These are phyloP conservation scores for Xanthia icteritia DNA, from an alignment of 2,888 invertebrate species.

Conservation along the genomic window DNA sequence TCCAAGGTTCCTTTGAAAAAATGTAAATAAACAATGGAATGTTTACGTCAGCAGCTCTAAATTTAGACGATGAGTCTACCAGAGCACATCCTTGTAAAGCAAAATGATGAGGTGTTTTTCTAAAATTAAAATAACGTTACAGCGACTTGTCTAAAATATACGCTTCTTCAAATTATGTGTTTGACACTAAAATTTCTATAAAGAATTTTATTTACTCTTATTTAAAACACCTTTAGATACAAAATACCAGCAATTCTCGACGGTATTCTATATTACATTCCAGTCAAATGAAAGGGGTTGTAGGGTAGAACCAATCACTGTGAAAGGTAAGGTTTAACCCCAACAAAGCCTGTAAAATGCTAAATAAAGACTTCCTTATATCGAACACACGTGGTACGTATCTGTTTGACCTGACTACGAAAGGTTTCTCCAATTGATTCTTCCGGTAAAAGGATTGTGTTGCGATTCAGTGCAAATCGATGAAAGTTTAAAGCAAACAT, in stretches of 20 bases:
- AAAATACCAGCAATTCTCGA: constrained; percentile 37
- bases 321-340: constrained; percentile 80
- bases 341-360: constrained; percentile 73
- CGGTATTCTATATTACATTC: constrained; percentile 40
- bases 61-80: background rate
- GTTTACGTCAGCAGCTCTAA: constrained; percentile 10
- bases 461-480: constrained; percentile 31
- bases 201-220: background rate
- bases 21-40: background rate
- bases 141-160: background rate
- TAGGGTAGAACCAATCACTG: constrained; percentile 78
- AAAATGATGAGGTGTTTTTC: background rate
- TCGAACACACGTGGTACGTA: constrained; percentile 68
- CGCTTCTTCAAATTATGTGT: background rate
- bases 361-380: constrained; percentile 75
- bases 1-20: background rate
- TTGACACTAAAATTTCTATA: background rate
- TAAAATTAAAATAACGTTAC: no score
- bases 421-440: constrained; percentile 58
- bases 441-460: constrained; percentile 64
- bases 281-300: constrained; percentile 68
- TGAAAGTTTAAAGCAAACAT: constrained; percentile 5
- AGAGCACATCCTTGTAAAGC: background rate
- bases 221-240: background rate
- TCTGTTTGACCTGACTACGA: constrained; percentile 56